Base-by-base conservation (phyloP, 2,888 invertebrate species). In the Drosophila melanosoma region DNA sequence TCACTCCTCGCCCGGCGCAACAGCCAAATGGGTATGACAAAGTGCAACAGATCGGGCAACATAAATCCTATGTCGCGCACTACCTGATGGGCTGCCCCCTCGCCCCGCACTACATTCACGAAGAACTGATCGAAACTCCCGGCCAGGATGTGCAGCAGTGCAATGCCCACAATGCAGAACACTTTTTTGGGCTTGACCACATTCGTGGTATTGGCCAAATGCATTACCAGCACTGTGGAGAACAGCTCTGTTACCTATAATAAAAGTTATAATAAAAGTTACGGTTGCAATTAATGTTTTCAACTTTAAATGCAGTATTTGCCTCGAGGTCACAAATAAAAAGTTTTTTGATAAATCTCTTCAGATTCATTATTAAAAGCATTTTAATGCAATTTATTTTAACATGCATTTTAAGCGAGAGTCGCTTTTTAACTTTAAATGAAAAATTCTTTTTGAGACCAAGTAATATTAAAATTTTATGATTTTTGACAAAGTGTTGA, bases 61-160 rank as follows among this genome's bases (percentile, higher is more conserved):
- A 96, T 96, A 81, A 96, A 95, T 38, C 95, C 95, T 75, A 96
- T 92, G 91, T 96, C 96, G 15, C 96, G 94, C 59, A 95, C 93
- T 59, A 95, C 95, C 94, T 96, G 96, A 93, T 96, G 95, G 26
- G 95, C 93, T 74, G 94, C 94, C 8, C 96, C 96, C 91, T 95
- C 94, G 57, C 95, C 95, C 62, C 94, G 94, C 26, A 96, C 91
- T 60, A 96, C 95, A 91, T 95, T 95, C 66, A 93, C 93, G 33
- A 92, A 90, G 91, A 96, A 96, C 89, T 96, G 95, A 93, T 96
- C 96, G 91, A 94, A 94, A 62, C 95, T 94, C 74, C 95, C 94
- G 52, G 95, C 95, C 42, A 95, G 91, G 74, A 95, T 94, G 88
- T 96, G 96, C 58, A 95, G 90, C 49, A 95, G 84, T 3, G 95